These are phyloP conservation scores for Platypus cylindrus DNA, from an alignment of 2,888 invertebrate genomes.

Conservation along the genomic window DNA sequence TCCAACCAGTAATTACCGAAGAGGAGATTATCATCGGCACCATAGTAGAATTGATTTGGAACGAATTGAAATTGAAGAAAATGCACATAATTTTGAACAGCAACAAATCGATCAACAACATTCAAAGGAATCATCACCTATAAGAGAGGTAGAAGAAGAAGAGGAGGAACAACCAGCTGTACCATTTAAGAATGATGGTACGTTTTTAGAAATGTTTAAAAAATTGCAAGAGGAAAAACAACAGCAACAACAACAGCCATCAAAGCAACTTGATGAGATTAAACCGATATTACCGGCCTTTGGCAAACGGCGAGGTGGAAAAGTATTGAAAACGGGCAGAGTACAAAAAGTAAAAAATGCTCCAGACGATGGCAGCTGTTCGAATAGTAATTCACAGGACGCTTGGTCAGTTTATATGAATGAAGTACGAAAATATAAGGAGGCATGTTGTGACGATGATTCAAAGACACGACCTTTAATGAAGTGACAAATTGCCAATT, in stretches of 20 bases:
- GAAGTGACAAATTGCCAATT: conserved; percentile 47
- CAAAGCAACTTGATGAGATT: conserved; percentile 29
- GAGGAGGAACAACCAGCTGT: conserved; percentile 33
- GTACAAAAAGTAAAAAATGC: conserved; percentile 70
- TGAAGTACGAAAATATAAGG: conserved; percentile 85
- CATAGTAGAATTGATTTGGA: no score
- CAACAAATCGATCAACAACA: no score
- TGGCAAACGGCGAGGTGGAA: conserved; percentile 74
- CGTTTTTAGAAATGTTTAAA: conserved; percentile 84
- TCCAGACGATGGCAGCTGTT: conserved; percentile 48
- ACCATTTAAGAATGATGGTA: conserved; percentile 78
- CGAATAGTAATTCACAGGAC: conserved; percentile 61
- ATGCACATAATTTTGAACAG: no score
- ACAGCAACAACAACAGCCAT: conserved; percentile 22
- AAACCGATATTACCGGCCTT: conserved; percentile 43
- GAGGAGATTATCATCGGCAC: no score
- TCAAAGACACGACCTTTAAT: conserved; percentile 81
- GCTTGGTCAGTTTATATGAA: conserved; percentile 90
- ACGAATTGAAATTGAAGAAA: no score
- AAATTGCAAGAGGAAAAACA: conserved; percentile 57
- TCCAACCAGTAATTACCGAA: conserved; percentile 7
- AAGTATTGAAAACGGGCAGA: conserved; percentile 78
- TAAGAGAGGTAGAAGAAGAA: conserved; percentile 25
- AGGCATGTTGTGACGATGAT: conserved; percentile 85
- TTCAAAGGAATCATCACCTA: no score